Evolutionary conservation across 2,113 vertebrate genomes (phyloP), one percentile per base, ranked within the genome.

Genomic region (Mastomys coucha): DNA sequence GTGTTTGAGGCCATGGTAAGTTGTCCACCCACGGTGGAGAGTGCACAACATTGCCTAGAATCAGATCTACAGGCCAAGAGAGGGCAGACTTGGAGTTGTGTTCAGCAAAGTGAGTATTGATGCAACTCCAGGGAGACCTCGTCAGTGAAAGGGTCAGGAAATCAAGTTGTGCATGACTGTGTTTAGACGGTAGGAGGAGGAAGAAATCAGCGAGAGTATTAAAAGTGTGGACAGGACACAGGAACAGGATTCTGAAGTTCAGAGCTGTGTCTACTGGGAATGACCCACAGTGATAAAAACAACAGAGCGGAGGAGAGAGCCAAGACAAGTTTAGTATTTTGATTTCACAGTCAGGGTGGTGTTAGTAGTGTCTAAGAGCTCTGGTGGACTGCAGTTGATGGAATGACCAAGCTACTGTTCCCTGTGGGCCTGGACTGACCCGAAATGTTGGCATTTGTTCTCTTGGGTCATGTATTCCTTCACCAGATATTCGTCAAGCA

Each of bases 391-490:
- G 16, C n/a, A 86, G 31, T 56, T 33, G 67, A 39, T 63, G 60
- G 76, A 39, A 36, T 19, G 26, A 33, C 16, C 53, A 92, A 1
- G 4, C 53, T 36, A 28, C 31, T 75, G 24, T 33, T 33, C 78
- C 88, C 24, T 45, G 5, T 16, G 60, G 36, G 2, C 56, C 2
- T 22, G 28, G 24, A 22, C 3, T 31, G 7, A 80, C 49, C 39
- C 26, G 45, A 56, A 58, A 91, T 49, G 6, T 3, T 26, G 19
- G 24, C 56, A 5, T 22, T 53, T 13, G 63, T 97, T 96, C 56
- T 84, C 56, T 72, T 65, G 17, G 36, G 39, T 93, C 22, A 63
- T 94, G 81, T 36, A 63, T 95, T 91, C n/a, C 42, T 85, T 90
- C 65, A 49, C 5, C 24, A 96, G 51, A 49, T 72, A 28, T 0